Evolutionary conservation across 2,113 vertebrate species (phyloP).

Genomic region (Clupea harengus): DNA sequence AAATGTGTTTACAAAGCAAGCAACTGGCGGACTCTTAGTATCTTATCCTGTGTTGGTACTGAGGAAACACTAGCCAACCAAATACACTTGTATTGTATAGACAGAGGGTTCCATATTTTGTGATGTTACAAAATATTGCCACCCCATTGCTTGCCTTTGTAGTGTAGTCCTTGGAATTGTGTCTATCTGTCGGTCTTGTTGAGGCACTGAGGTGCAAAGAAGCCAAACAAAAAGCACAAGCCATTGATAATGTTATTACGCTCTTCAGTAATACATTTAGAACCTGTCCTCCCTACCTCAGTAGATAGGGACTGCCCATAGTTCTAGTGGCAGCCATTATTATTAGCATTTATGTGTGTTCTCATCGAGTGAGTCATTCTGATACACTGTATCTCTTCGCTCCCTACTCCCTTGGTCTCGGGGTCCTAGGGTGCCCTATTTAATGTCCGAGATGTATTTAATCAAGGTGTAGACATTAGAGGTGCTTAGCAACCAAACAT

Average conservation of each 20-base stretch:
- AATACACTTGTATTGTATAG: background rate
- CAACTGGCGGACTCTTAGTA: background rate
- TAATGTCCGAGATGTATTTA: background rate
- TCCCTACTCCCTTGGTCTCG: background rate
- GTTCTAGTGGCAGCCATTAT: background rate
- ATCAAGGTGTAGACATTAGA: background rate
- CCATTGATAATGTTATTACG: background rate
- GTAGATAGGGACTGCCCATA: background rate
- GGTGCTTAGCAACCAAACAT: background rate
- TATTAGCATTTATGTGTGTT: background rate
- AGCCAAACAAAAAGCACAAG: background rate
- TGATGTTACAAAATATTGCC: background rate
- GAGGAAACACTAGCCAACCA: background rate
- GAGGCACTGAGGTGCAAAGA: background rate
- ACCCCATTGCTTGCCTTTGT: background rate
- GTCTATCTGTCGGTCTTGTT: background rate
- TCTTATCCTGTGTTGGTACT: background rate
- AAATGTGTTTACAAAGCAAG: background rate
- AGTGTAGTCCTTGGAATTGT: background rate
- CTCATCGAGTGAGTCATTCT: background rate
- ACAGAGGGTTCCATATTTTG: background rate
- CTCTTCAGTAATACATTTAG: background rate
- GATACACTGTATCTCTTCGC: background rate
- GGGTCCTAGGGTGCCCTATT: background rate
- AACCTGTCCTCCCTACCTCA: background rate